phyloP scores from a whole-genome alignment of 2,888 invertebrate genomes.

The Platycheirus rosarum region DNA sequence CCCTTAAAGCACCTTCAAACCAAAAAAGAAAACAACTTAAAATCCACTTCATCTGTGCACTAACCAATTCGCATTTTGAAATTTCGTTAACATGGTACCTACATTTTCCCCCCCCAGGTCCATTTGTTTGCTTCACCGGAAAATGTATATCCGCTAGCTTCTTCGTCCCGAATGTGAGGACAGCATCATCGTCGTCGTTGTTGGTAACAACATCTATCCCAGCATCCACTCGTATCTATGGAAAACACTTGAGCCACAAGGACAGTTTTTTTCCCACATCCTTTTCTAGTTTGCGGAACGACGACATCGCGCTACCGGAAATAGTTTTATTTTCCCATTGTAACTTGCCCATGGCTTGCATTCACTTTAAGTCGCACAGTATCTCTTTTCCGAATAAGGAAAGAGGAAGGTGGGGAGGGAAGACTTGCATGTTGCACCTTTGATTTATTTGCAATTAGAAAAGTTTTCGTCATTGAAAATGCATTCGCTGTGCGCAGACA shows the following conservation, averaged over 20 bases:
- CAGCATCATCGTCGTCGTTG: slow-evolving; percentile 16
- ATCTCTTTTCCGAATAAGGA: not conserved
- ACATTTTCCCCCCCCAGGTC: slow-evolving; percentile 44
- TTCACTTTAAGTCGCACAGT: slow-evolving; percentile 7
- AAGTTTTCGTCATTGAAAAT: slow-evolving; percentile 58
- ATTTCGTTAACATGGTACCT: slow-evolving; percentile 5
- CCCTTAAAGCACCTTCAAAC: no score
- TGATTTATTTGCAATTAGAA: slow-evolving; percentile 71
- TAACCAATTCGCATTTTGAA: no score
- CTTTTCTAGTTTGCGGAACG: slow-evolving; percentile 49
- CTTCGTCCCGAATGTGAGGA: slow-evolving; percentile 36
- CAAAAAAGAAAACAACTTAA: no score
- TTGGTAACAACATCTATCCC: not conserved
- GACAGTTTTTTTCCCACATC: slow-evolving; percentile 54
- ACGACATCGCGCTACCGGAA: slow-evolving; percentile 62
- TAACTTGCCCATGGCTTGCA: slow-evolving; percentile 32
- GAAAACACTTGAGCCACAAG: slow-evolving; percentile 46
- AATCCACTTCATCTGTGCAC: no score
- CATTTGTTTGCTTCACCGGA: slow-evolving; percentile 62
- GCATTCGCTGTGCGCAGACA: slow-evolving; percentile 50
- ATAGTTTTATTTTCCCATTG: slow-evolving; percentile 37
- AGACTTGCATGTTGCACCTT: slow-evolving; percentile 61
- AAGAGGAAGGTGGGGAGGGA: not conserved
- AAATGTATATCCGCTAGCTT: slow-evolving; percentile 58
- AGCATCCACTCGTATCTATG: not conserved